Conservation (phyloP, 2,797 vertebrate species). For the Paguma larvata region DNA sequence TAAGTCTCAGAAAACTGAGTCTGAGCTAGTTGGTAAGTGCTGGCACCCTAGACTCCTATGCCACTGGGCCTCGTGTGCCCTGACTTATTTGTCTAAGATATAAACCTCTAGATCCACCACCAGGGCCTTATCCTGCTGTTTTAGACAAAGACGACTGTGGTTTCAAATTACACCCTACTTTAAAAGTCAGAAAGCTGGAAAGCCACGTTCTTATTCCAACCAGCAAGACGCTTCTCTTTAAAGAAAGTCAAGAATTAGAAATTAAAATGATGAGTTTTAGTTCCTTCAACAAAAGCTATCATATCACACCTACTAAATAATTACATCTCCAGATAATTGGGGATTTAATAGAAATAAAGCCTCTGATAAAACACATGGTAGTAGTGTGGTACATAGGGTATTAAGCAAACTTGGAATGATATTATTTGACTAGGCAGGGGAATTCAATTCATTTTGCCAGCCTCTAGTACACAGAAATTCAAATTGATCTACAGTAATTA, state of each 20-base stretch:
- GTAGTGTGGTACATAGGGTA: neutral
- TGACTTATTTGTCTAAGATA: neutral
- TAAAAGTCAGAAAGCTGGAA: conserved; percentile 57
- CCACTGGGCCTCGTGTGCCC: neutral
- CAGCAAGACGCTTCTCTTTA: conserved; percentile 24
- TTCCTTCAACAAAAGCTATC: conserved; percentile 36
- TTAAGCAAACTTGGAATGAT: conserved; percentile 19
- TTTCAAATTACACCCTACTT: conserved; percentile 31
- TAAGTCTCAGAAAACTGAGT: neutral
- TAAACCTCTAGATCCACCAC: neutral
- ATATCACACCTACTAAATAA: neutral
- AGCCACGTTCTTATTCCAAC: neutral
- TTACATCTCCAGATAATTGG: neutral
- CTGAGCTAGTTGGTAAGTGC: neutral
- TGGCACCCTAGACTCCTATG: rapidly evolving
- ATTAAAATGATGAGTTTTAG: conserved; percentile 28
- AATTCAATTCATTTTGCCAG: conserved; percentile 47
- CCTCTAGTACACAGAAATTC: conserved; percentile 13
- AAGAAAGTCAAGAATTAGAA: neutral
- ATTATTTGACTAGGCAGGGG: conserved; percentile 17
- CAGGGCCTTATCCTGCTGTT: neutral
- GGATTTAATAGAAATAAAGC: conserved; percentile 33
- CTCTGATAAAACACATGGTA: neutral
- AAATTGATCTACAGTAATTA: conserved; percentile 30
- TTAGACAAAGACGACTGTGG: neutral